Conservation (phyloP, 1,140 invertebrate genomes). For the Drosophila repleta region DNA sequence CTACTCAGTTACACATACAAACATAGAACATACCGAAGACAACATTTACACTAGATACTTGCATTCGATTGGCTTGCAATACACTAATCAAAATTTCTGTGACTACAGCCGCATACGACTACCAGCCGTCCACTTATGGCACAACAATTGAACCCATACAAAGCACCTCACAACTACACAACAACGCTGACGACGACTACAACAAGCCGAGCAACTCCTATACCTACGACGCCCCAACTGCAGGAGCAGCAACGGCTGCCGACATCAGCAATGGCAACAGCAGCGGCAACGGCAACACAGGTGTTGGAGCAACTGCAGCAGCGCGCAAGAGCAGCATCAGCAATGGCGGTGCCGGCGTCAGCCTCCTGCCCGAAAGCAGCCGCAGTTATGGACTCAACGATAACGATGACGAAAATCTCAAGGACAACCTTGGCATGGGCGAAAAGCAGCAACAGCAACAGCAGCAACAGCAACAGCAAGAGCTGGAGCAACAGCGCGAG, state of each 20-base stretch:
- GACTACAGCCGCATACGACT: slow-evolving; percentile 80
- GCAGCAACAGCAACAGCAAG: slow-evolving; percentile 32
- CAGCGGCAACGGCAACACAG: slow-evolving; percentile 42
- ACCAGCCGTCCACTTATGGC: slow-evolving; percentile 82
- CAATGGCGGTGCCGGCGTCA: slow-evolving; percentile 29
- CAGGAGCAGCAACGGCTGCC: slow-evolving; percentile 1
- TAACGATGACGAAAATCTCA: slow-evolving; percentile 83
- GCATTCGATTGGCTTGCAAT: slow-evolving; percentile 55
- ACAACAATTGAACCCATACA: slow-evolving; percentile 76
- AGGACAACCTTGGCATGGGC: slow-evolving; percentile 82
- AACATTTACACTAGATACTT: slow-evolving; percentile 4
- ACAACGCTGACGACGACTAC: slow-evolving; percentile 63
- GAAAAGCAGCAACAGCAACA: slow-evolving; percentile 73
- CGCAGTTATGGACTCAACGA: slow-evolving; percentile 71
- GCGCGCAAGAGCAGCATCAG: slow-evolving; percentile 59
- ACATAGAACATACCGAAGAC: not conserved
- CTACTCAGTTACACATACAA: slow-evolving; percentile 8
- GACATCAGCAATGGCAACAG: slow-evolving; percentile 12
- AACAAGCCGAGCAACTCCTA: slow-evolving; percentile 45
- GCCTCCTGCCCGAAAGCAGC: slow-evolving; percentile 38
- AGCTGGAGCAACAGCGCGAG: slow-evolving; percentile 37
- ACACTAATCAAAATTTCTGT: slow-evolving; percentile 73
- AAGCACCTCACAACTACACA: slow-evolving; percentile 72
- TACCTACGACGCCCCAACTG: slow-evolving; percentile 46
- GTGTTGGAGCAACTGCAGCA: slow-evolving; percentile 33